Conservation (phyloP, 2,797 vertebrate species). For the Lutjanus argentimaculatus region DNA sequence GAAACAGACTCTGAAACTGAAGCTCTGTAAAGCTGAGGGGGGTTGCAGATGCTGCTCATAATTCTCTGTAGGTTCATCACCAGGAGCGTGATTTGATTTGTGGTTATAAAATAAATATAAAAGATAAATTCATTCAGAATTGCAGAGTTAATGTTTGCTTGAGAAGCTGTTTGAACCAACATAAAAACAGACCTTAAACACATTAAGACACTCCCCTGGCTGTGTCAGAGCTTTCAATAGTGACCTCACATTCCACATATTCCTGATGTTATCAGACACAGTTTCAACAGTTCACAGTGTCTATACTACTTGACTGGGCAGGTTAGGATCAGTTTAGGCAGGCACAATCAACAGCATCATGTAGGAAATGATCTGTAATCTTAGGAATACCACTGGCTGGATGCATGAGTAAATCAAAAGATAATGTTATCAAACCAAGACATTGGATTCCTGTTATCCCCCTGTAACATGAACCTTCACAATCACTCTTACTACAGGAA, state of each 20-base stretch:
- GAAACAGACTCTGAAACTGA: neutral
- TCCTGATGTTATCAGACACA: neutral
- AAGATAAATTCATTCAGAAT: neutral
- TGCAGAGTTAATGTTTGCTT: neutral
- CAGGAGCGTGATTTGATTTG: neutral
- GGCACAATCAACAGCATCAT: neutral
- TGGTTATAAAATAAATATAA: neutral
- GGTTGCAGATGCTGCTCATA: neutral
- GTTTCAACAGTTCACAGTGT: neutral
- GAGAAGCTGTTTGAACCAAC: neutral
- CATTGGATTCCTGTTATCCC: neutral
- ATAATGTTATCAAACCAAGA: neutral
- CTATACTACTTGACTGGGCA: neutral
- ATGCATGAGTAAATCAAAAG: neutral
- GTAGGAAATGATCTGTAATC: neutral
- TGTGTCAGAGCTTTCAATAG: neutral
- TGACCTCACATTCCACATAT: neutral
- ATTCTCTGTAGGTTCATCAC: neutral
- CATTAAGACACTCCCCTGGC: neutral
- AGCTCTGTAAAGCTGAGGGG: neutral
- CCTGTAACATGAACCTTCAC: slow-evolving; percentile 5
- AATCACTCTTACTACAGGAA: slow-evolving; percentile 5
- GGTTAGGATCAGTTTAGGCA: neutral
- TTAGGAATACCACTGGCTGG: slow-evolving; percentile 4
- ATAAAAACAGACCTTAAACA: slow-evolving; percentile 5